phyloP scores from a whole-genome alignment of 2,888 invertebrate species.

The Netelia inedita region DNA sequence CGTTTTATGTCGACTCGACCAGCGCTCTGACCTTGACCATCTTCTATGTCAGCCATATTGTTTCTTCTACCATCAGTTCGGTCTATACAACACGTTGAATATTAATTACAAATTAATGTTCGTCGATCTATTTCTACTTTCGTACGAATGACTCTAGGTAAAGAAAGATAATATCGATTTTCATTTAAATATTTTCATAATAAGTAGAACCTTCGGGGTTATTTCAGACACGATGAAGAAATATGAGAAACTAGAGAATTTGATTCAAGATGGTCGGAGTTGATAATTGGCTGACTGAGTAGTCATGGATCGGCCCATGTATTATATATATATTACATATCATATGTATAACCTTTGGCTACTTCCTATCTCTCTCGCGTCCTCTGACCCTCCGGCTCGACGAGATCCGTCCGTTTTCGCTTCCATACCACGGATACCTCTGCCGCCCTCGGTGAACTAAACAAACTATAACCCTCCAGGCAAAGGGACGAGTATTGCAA shows the following conservation, averaged over 20 bases:
- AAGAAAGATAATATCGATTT: not conserved
- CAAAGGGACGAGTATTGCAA: not conserved
- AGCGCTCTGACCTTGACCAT: not conserved
- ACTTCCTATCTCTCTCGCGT: conserved; percentile 8
- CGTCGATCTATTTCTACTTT: not conserved
- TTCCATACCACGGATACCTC: conserved; percentile 19
- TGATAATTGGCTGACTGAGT: not conserved
- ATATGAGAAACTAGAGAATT: no score
- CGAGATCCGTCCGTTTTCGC: conserved; percentile 33
- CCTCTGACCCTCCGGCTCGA: conserved; percentile 28
- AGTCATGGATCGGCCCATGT: not conserved
- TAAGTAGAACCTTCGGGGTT: no score
- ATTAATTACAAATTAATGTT: not conserved
- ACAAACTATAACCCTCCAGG: conserved; percentile 40
- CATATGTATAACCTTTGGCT: not conserved
- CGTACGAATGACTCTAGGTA: not conserved
- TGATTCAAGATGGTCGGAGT: not conserved
- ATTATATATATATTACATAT: not conserved
- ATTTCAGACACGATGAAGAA: no score
- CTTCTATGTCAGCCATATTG: not conserved
- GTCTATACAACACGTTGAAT: not conserved
- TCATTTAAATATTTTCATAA: no score
- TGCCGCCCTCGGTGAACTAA: conserved; percentile 42
- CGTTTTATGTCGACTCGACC: not conserved
- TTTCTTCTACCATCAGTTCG: not conserved